Base-by-base conservation (phyloP, 1,140 invertebrate species). In the Conopomorpha cramerella region DNA sequence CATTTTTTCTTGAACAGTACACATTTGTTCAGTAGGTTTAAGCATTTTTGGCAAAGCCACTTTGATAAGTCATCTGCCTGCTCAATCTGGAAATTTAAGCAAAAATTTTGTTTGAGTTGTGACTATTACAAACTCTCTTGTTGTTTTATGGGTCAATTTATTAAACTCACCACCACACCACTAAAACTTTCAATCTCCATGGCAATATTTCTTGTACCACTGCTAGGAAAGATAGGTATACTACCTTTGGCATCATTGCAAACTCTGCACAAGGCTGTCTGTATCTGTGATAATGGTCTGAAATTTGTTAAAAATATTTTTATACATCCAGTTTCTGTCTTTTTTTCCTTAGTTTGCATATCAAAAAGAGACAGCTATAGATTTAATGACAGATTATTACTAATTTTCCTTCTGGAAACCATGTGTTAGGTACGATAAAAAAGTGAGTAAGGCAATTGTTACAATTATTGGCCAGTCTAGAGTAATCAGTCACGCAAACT, bases 1-100 rank as follows among this genome's bases (percentile, higher is more conserved):
- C 68, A 73, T 46, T 71, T 48, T 30, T 73, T 56, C 34, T 62
- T 46, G 30, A 73, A 73, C 34, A 46, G 53, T 31, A 71, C 66
- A 35, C 65, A 73, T 18, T 64, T 60, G 51, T 68, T 63, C 15
- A 73, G 41, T 1, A 73, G 38, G 35, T 67, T 50, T 10, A 65
- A 36, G 34, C 68, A 73, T 16, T 37, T 59, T 37, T 68, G 46
- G 43, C 68, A 73, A 42, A 73, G 59, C 27, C 55, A 39, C 25
- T 67, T 57, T 23, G 64, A 45, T 36, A 67, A 51, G 30, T 51
- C 53, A 39, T 71, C 68, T 30, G 51, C 31, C 40, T 55, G 46
- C 15, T 33, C 45, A 29, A 73, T 50, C 68, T 73, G 43, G 8
- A 61, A 63, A 38, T 19, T 11, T 12, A 38, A 41, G 25, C 11